phyloP scores from a whole-genome alignment of 1,140 invertebrate species.

The Drosophila pruinosa region DNA sequence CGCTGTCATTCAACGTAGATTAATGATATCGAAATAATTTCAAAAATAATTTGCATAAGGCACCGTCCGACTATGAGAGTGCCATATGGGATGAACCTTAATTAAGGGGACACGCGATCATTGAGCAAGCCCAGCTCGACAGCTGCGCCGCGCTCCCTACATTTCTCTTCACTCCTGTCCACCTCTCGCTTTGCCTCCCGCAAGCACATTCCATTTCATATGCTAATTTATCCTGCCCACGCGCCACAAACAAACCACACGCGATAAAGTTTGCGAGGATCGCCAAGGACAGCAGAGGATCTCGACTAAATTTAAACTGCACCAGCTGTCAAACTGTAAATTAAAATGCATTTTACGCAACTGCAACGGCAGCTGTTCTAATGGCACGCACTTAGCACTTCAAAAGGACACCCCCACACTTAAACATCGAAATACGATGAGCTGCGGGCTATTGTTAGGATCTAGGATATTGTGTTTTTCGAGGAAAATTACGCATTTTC shows the following conservation, averaged over 20 bases:
- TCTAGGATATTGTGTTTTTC: conserved; percentile 49
- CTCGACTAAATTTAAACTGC: conserved; percentile 59
- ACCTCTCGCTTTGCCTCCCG: neutral
- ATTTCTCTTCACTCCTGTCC: neutral
- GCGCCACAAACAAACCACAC: conserved; percentile 67
- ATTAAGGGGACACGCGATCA: conserved; percentile 54
- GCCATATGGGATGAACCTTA: conserved; percentile 65
- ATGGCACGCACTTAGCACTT: conserved; percentile 73
- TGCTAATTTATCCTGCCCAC: conserved; percentile 68
- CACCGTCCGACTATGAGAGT: conserved; percentile 3
- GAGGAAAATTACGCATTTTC: conserved; percentile 74
- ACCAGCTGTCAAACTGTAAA: conserved; percentile 75
- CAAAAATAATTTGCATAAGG: conserved; percentile 68
- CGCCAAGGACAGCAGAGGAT: conserved; percentile 37
- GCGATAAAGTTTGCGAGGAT: conserved; percentile 59
- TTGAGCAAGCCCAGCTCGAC: conserved; percentile 32
- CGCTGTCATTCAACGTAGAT: conserved; percentile 53
- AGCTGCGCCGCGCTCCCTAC: neutral
- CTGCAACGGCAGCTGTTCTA: conserved; percentile 71
- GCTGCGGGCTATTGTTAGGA: conserved; percentile 23
- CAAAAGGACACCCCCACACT: conserved; percentile 67
- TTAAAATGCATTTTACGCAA: conserved; percentile 82
- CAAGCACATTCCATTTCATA: conserved; percentile 24
- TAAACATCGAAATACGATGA: neutral
- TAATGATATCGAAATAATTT: conserved; percentile 40